These are phyloP conservation scores for Sturnira hondurensis DNA, from an alignment of 2,113 vertebrate genomes.

Conservation along the genomic window DNA sequence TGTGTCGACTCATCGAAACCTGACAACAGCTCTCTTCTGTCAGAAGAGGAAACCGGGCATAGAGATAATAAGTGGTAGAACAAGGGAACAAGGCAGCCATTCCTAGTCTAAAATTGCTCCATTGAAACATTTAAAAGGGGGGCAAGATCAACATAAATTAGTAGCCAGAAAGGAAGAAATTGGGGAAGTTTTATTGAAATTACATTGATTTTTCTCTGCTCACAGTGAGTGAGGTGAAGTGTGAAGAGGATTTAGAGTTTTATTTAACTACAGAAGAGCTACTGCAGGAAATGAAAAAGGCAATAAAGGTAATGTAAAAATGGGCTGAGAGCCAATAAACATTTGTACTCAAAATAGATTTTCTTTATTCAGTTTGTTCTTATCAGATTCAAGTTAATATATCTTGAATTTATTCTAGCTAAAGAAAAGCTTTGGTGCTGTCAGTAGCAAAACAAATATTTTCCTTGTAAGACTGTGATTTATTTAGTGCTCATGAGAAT, in stretches of 20 bases:
- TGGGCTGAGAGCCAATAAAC: neutral
- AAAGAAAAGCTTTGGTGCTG: neutral
- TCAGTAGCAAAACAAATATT: neutral
- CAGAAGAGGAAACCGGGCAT: neutral
- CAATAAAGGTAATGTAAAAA: neutral
- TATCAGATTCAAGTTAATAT: neutral
- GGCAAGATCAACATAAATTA: neutral
- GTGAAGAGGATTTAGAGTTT: neutral
- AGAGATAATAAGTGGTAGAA: neutral
- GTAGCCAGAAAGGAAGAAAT: neutral
- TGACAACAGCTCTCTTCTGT: neutral
- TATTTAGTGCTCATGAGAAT: neutral
- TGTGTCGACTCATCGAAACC: neutral
- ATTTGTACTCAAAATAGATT: neutral
- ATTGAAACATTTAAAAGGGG: neutral
- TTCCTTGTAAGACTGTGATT: neutral
- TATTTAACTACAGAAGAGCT: neutral
- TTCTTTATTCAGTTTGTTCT: neutral
- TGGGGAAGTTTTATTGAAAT: neutral
- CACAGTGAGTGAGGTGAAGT: neutral
- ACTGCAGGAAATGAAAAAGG: neutral
- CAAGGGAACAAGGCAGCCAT: neutral
- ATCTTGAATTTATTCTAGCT: neutral
- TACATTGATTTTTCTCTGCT: neutral
- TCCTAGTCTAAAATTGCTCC: neutral